Percentiles rank a stretch among this genome's conserved stretches.
These are phyloP conservation scores for Melanotaenia pygmaea DNA, from an alignment of 2,797 vertebrate genomes.

Conservation along the genomic window DNA sequence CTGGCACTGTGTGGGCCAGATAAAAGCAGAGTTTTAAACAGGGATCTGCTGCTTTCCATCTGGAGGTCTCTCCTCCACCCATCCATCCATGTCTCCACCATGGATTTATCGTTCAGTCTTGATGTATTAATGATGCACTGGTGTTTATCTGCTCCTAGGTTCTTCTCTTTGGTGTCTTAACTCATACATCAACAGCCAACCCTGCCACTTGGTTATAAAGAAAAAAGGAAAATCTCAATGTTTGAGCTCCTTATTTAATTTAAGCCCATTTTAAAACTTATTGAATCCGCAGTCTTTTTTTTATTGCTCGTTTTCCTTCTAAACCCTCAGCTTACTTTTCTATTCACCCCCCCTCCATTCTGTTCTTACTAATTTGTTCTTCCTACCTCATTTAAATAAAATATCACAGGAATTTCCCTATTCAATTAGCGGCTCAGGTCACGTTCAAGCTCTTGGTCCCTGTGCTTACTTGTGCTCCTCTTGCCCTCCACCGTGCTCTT, in stretches of 20 bases:
- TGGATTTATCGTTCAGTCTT: conserved; percentile 59
- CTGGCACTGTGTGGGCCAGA: conserved; percentile 77
- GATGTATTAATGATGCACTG: conserved; percentile 41
- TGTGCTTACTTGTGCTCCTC: conserved; percentile 47
- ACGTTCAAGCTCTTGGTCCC: conserved; percentile 61
- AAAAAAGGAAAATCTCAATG: conserved; percentile 7
- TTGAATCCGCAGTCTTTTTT: conserved; percentile 18
- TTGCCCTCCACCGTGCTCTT: conserved; percentile 58
- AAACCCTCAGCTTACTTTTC: conserved; percentile 21
- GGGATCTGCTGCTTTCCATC: conserved; percentile 67
- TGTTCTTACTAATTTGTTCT: conserved; percentile 37
- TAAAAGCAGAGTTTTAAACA: conserved; percentile 72
- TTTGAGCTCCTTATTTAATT: conserved; percentile 23
- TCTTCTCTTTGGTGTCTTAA: conserved; percentile 1
- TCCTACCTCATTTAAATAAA: conserved; percentile 70
- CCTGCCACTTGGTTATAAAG: neutral
- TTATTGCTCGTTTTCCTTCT: conserved; percentile 18
- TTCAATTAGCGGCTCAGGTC: conserved; percentile 75
- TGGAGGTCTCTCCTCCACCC: conserved; percentile 65
- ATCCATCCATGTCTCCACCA: conserved; percentile 55
- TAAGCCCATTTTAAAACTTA: conserved; percentile 14
- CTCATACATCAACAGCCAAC: conserved; percentile 26
- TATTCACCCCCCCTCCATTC: conserved; percentile 10
- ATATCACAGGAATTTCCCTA: conserved; percentile 65
- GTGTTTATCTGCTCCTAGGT: conserved; percentile 44